Conservation (phyloP, 1,140 invertebrate species). For the Camponotus pennsylvanicus region DNA sequence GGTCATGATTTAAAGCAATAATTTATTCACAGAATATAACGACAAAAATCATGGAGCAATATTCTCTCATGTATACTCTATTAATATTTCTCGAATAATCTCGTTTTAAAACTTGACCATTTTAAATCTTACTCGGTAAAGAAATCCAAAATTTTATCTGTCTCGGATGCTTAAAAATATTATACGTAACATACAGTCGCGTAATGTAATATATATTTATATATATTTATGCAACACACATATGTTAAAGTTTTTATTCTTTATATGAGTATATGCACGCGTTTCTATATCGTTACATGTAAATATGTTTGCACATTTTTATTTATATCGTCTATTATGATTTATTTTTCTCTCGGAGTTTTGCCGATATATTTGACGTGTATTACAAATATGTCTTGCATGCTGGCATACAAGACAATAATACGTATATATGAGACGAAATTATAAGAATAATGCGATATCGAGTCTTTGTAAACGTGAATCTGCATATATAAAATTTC, state of each 20-base stretch:
- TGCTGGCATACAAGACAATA: constrained; percentile 68
- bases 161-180: background rate
- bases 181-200: background rate
- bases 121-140: constrained; percentile 35
- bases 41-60: constrained; percentile 10
- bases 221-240: background rate
- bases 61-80: constrained; percentile 15
- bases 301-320: constrained; percentile 39
- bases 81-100: constrained; percentile 7
- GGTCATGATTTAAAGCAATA: constrained; percentile 7
- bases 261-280: background rate
- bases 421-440: background rate
- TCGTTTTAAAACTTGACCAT: constrained; percentile 32
- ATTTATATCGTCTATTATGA: constrained; percentile 6
- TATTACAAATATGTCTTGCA: constrained; percentile 41
- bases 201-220: background rate
- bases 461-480: constrained; percentile 14
- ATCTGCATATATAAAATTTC: constrained; percentile 27
- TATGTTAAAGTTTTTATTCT: background rate
- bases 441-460: background rate
- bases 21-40: constrained; percentile 26
- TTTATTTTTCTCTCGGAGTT: constrained; percentile 8
- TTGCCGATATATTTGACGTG: background rate
- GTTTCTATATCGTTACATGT: constrained; percentile 8
- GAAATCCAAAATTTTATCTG: background rate